Evolutionary conservation across 1,140 invertebrate species (phyloP).

Genomic region (Stegodyphus dumicola): DNA sequence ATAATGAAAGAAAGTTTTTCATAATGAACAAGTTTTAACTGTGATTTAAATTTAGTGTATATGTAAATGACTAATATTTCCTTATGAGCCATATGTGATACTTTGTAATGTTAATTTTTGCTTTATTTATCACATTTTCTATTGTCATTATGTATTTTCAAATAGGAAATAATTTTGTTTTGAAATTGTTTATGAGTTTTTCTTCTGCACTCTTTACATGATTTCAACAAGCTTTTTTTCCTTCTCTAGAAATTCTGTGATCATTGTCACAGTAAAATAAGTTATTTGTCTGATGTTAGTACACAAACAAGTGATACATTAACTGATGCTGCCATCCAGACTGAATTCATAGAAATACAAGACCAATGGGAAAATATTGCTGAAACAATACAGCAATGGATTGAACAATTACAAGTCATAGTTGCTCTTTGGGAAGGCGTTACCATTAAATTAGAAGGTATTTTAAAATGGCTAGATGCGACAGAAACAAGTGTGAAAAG

Average conservation of each 20-base stretch:
- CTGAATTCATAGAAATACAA: slow-evolving; percentile 49
- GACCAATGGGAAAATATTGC: slow-evolving; percentile 42
- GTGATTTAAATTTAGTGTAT: no score
- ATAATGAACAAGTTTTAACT: no score
- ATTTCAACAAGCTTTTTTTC: no score
- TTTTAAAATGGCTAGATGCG: slow-evolving; percentile 65
- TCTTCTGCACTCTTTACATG: slow-evolving; percentile 11
- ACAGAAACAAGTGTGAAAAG: slow-evolving; percentile 51
- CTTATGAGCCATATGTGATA: no score
- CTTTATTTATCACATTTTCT: no score
- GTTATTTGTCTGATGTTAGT: slow-evolving; percentile 34
- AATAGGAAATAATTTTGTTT: background rate
- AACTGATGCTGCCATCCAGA: slow-evolving; percentile 29
- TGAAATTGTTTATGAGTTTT: slow-evolving; percentile 14
- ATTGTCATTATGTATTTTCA: background rate
- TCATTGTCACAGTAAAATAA: slow-evolving; percentile 80
- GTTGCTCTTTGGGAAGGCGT: slow-evolving; percentile 84
- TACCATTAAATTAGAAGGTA: slow-evolving; percentile 66
- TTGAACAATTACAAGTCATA: slow-evolving; percentile 77
- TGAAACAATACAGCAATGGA: slow-evolving; percentile 53
- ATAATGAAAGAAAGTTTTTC: no score
- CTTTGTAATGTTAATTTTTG: no score
- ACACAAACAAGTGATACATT: slow-evolving; percentile 22
- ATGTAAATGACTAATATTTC: no score
- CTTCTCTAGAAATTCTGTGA: slow-evolving; percentile 72